These are phyloP conservation scores for Lates calcarifer DNA, from an alignment of 2,113 vertebrate species.

Conservation along the genomic window DNA sequence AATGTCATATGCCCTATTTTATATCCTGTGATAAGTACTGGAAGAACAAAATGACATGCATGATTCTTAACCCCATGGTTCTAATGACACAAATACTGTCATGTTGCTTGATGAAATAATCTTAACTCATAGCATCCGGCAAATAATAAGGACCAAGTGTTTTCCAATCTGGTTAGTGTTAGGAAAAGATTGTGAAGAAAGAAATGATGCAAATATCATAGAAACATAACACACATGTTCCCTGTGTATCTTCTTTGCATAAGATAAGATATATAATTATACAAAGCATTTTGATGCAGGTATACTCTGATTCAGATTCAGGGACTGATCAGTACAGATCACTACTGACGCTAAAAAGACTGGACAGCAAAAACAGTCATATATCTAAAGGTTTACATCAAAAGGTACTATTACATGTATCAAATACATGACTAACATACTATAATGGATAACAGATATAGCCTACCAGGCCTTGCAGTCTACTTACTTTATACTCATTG, in stretches of 20 bases:
- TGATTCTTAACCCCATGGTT: background rate
- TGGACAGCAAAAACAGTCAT: background rate
- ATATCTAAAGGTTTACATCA: background rate
- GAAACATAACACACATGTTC: too few species aligned
- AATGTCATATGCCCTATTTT: background rate
- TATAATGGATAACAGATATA: background rate
- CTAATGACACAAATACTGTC: background rate
- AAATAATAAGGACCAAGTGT: background rate
- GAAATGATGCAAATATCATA: too few species aligned
- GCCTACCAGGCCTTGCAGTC: background rate
- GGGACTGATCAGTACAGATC: too few species aligned
- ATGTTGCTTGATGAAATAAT: background rate
- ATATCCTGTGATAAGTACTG: background rate
- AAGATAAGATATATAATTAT: too few species aligned
- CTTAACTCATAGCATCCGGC: background rate
- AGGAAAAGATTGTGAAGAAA: background rate
- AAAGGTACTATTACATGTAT: background rate
- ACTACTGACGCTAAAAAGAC: background rate
- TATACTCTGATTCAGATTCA: too few species aligned
- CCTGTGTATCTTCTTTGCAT: too few species aligned
- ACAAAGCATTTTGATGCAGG: too few species aligned
- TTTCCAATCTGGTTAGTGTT: background rate
- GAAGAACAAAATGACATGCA: background rate
- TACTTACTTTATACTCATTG: background rate
- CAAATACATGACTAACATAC: background rate